A percentile compares a stretch with the other conserved stretches of the same genome.
Evolutionary conservation across 2,113 vertebrate species (phyloP).

Genomic region (Boulengeromyrus knoepffleri): DNA sequence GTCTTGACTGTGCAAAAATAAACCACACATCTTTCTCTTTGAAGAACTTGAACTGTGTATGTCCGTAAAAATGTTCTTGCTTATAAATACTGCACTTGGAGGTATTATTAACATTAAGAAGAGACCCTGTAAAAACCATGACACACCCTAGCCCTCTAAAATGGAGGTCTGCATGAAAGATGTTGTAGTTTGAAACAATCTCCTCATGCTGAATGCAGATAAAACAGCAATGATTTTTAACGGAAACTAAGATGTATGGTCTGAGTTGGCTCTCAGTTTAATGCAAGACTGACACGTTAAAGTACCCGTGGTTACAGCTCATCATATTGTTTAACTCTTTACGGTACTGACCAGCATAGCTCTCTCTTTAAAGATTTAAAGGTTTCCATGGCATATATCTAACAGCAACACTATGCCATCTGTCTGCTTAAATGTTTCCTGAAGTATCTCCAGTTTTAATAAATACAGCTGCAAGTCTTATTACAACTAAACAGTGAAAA

Average conservation of each 20-base stretch:
- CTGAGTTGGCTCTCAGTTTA: background rate
- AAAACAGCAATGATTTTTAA: background rate
- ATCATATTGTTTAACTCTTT: background rate
- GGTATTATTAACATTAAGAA: background rate
- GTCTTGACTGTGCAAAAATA: background rate
- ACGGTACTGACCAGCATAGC: background rate
- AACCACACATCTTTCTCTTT: background rate
- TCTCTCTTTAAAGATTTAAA: background rate
- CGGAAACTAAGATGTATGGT: background rate
- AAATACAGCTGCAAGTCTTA: background rate
- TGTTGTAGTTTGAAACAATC: background rate
- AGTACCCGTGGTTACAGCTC: background rate
- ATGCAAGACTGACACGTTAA: background rate
- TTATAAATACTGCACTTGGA: background rate
- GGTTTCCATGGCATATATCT: background rate
- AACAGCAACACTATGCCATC: background rate
- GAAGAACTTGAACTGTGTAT: background rate
- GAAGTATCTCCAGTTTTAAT: background rate
- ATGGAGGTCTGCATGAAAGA: background rate
- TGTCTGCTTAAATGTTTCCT: background rate
- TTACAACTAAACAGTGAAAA: background rate
- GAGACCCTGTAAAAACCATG: background rate
- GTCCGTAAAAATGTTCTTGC: background rate
- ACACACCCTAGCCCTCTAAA: background rate
- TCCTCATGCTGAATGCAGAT: background rate